Evolutionary conservation across 2,888 invertebrate genomes (phyloP), one percentile per base, ranked within the genome.

Genomic region (Globia sparganii): DNA sequence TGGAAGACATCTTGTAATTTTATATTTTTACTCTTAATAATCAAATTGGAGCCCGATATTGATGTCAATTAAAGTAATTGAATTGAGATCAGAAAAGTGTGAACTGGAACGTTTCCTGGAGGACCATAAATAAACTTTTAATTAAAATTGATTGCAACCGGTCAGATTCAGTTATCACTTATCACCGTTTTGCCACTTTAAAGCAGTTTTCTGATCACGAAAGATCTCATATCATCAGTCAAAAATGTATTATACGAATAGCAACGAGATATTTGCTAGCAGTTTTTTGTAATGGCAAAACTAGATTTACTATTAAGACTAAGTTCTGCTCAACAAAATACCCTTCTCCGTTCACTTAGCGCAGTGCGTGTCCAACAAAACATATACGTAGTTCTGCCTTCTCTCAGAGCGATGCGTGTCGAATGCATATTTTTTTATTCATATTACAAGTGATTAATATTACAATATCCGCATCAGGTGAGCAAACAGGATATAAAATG

Each of bases 401-500:
- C 70, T 70, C 64, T 82, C 56, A 43, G n/a, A 46, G 37, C 46
- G 15, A 15, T 72, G 62, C 64, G 34, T 58, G 72, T 62, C n/a
- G 67, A 83, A 75, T 71, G 62, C 56, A 78, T 77, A 77, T 43
- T 83, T 74, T 74, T 85, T 75, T 78, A 69, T 83, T 66, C 62
- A 46, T 77, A 65, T 70, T 78, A 46, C 69, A 67, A 75, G 43
- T 66, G 74, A 73, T 78, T 72, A 73, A 74, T 75, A 56, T 70
- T 53, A 69, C 72, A 81, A 77, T 83, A 72, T 68, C 58, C 59
- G 43, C 74, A 69, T 71, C 83, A 82, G 75, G 65, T 84, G 70
- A 71, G 37, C 69, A 77, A 82, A 80, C 75, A 78, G 76, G 70
- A 83, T 65, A 69, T 73, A 53, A 59, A 70, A 43, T 72, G 15